phyloP scores from a whole-genome alignment of 2,113 vertebrate species.

The Neolamprologus brichardi region DNA sequence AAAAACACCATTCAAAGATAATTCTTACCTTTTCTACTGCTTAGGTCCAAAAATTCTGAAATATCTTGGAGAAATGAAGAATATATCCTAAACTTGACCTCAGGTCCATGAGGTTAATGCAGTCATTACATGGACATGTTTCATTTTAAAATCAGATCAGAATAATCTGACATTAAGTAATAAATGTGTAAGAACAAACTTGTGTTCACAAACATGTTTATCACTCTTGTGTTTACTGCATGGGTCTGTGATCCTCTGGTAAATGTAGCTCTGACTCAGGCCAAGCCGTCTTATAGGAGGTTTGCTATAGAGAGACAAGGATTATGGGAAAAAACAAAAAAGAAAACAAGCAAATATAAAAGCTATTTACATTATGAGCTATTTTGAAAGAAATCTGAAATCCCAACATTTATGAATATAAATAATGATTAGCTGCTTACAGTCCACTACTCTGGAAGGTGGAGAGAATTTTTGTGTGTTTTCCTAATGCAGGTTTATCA shows the following conservation, averaged over 20 bases:
- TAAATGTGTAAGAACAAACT: rapidly evolving
- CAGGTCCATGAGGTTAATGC: background rate
- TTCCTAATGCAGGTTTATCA: no score
- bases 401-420: background rate
- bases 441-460: background rate
- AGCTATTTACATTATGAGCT: no score
- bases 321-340: background rate
- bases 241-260: background rate
- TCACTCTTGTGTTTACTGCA: background rate
- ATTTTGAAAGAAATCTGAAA: background rate
- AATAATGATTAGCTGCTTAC: background rate
- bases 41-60: rapidly evolving
- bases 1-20: background rate
- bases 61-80: background rate
- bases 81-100: background rate
- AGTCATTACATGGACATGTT: rapidly evolving
- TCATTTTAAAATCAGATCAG: background rate
- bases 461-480: no score
- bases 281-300: background rate
- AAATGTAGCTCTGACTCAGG: background rate
- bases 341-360: background rate
- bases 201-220: background rate
- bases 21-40: rapidly evolving
- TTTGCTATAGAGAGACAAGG: background rate
- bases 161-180: rapidly evolving